phyloP scores from a whole-genome alignment of 2,888 invertebrate genomes.

The Deilephila porcellus region DNA sequence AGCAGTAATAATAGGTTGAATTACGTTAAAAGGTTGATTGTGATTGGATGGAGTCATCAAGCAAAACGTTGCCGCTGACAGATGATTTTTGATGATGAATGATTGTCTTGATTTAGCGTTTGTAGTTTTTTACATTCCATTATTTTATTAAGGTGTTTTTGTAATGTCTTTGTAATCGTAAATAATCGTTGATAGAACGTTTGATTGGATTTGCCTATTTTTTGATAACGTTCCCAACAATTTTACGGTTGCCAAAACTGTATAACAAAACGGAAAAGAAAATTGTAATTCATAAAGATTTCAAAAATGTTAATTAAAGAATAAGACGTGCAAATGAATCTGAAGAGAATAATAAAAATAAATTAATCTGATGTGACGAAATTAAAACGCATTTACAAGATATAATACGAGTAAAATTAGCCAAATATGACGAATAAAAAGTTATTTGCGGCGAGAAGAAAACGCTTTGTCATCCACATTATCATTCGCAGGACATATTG shows the following conservation, averaged over 20 bases:
- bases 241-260: background rate
- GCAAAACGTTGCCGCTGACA: slow-evolving; percentile 37
- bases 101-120: slow-evolving; percentile 16
- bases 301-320: background rate
- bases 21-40: slow-evolving; percentile 42
- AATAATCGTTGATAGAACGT: background rate
- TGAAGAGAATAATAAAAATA: background rate
- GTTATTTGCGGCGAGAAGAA: background rate
- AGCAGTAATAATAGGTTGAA: slow-evolving; percentile 49
- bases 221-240: background rate
- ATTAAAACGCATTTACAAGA: background rate
- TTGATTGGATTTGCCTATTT: slow-evolving; percentile 1
- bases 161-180: background rate
- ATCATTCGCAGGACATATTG: slow-evolving; percentile 1
- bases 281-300: background rate
- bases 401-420: slow-evolving; percentile 15
- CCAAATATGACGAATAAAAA: slow-evolving; percentile 8
- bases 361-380: background rate
- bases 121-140: slow-evolving; percentile 2
- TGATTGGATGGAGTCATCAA: slow-evolving; percentile 47
- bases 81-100: slow-evolving; percentile 38
- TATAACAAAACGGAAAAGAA: background rate
- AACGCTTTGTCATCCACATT: slow-evolving; percentile 15
- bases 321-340: background rate
- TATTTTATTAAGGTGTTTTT: slow-evolving; percentile 1